Base-by-base conservation (phyloP, 2,113 vertebrate genomes). In the Anarhynchus alexandrinus region DNA sequence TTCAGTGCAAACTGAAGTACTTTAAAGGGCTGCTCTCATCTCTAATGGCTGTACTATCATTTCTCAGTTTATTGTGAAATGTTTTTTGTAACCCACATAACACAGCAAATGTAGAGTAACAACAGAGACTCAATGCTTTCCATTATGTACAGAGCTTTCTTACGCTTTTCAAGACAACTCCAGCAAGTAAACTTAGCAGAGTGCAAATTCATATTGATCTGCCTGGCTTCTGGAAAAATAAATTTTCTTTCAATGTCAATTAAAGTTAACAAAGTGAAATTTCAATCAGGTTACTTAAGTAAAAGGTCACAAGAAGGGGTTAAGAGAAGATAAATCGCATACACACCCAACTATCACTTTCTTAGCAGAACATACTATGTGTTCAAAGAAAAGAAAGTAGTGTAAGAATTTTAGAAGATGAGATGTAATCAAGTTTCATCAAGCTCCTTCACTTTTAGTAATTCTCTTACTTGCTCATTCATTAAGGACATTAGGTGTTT, bases 241-340 rank as follows among this genome's bases (percentile, higher is more conserved):
- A 65, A 83, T 91, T 95, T 96, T 93, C 76, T 91, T 97, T 95
- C 94, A 94, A 59, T 71, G 83, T 95, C 93, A 96, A 87, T 93
- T 97, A 95, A 96, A 95, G 78, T 92, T 96, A 95, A 97, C 82
- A 87, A 96, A 96, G 94, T 67, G 89, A 96, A 85, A 80, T 90
- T 94, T 94, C 89, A 55, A 36, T 87, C 67, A 62, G 40, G 49
- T 91, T 96, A 81, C 87, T 96, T 96, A 94, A 94, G 89, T 69
- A 92, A 94, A 89, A 96, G 89, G 80, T 83, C 93, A 82, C 52
- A 43, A 78, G 77, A 83, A 79, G 26, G 38, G 76, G 78, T 89
- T 89, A 91, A 86, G 78, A 64, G 80, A 69, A 92, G 86, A 86
- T 71, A 85, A 96, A 95, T 86, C 0, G 3, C n/a, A 72, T 22